Conservation (phyloP, 2,888 invertebrate species). For the Chouioia cunea region DNA sequence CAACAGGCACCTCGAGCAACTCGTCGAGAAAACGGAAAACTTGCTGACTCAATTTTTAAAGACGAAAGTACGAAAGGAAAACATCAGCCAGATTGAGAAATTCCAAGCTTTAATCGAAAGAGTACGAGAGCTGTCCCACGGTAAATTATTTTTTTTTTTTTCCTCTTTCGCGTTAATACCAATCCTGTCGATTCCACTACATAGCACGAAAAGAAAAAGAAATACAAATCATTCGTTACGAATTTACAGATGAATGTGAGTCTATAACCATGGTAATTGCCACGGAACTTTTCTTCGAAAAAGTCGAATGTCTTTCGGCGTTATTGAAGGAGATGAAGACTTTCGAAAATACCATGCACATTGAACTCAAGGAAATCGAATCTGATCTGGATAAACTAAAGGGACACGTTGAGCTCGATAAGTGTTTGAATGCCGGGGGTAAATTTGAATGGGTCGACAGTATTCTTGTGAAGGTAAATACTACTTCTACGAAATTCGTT, state of each 20-base stretch:
- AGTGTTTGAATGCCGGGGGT: slow-evolving; percentile 84
- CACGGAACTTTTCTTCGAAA: slow-evolving; percentile 67
- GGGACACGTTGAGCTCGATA: slow-evolving; percentile 70
- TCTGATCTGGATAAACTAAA: slow-evolving; percentile 67
- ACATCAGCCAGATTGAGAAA: slow-evolving; percentile 53
- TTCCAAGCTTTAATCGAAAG: slow-evolving; percentile 59
- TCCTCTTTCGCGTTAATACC: not conserved
- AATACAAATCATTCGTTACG: slow-evolving; percentile 19
- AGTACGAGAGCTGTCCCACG: slow-evolving; percentile 56
- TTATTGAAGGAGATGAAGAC: slow-evolving; percentile 59
- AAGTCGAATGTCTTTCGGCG: slow-evolving; percentile 63
- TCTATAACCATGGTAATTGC: slow-evolving; percentile 68
- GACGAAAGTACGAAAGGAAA: slow-evolving; percentile 55
- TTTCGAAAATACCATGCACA: slow-evolving; percentile 43
- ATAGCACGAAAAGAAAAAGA: not conserved
- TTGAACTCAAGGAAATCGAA: slow-evolving; percentile 61
- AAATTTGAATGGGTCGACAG: slow-evolving; percentile 96
- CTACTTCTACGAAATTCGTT: slow-evolving; percentile 1
- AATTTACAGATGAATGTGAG: slow-evolving; percentile 49
- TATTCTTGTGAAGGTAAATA: slow-evolving; percentile 80
- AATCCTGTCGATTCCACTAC: too few species aligned
- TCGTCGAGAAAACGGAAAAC: slow-evolving; percentile 73
- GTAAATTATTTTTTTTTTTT: slow-evolving; percentile 51
- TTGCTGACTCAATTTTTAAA: slow-evolving; percentile 71
- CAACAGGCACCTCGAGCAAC: slow-evolving; percentile 80